Percentiles rank a stretch among this genome's conserved stretches.
These are phyloP conservation scores for Coranthus polyacanthus DNA, from an alignment of 2,797 vertebrate species.

Conservation along the genomic window DNA sequence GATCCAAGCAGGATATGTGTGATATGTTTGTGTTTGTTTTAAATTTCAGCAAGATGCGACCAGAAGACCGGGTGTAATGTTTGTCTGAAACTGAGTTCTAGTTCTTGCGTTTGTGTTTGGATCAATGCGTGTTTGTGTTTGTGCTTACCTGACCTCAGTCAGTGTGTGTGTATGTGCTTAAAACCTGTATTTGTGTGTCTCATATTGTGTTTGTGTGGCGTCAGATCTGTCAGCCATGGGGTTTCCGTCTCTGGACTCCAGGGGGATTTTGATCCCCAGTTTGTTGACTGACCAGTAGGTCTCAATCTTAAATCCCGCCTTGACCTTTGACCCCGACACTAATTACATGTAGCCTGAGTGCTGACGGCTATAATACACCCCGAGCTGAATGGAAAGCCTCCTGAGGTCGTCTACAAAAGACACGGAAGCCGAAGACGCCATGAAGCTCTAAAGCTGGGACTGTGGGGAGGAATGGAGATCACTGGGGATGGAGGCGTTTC, in stretches of 20 bases:
- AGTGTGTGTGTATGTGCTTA: slow-evolving; percentile 9
- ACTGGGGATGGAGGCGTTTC: slow-evolving; percentile 27
- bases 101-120: neutral
- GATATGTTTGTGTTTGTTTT: no score
- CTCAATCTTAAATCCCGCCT: slow-evolving; percentile 69
- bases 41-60: no score
- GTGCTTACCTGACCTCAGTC: slow-evolving; percentile 19
- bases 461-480: slow-evolving; percentile 42
- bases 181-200: slow-evolving; percentile 31
- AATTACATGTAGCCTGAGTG: slow-evolving; percentile 75
- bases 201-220: slow-evolving; percentile 46
- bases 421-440: slow-evolving; percentile 54
- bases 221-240: slow-evolving; percentile 86
- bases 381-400: slow-evolving; percentile 44
- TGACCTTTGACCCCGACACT: slow-evolving; percentile 80
- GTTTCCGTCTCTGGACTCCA: slow-evolving; percentile 86
- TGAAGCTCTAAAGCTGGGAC: slow-evolving; percentile 54
- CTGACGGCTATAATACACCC: slow-evolving; percentile 70
- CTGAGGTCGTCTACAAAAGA: slow-evolving; percentile 65
- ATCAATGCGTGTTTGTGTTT: slow-evolving; percentile 34
- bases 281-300: slow-evolving; percentile 77
- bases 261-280: slow-evolving; percentile 84
- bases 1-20: no score
- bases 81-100: no score
- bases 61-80: no score